phyloP scores from a whole-genome alignment of 2,888 invertebrate genomes.

The Brassicogethes aeneus region DNA sequence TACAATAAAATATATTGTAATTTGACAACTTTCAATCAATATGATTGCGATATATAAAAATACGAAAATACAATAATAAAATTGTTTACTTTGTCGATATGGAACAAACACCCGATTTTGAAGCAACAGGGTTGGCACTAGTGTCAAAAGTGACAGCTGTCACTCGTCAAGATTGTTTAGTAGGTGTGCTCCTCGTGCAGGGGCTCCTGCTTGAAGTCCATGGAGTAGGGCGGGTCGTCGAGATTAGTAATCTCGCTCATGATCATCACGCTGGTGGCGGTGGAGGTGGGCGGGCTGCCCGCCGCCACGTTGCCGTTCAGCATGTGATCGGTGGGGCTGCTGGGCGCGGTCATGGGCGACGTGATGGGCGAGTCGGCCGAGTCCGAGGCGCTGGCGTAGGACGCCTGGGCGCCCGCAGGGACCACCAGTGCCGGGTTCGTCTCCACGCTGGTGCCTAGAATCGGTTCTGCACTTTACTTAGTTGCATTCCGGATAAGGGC shows the following conservation, averaged over 20 bases:
- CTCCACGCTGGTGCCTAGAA: slow-evolving; percentile 43
- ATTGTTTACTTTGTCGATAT: no score
- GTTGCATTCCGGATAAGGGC: slow-evolving; percentile 6
- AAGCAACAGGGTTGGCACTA: no score
- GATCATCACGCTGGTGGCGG: slow-evolving; percentile 38
- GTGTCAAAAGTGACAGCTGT: no score
- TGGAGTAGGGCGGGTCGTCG: slow-evolving; percentile 31
- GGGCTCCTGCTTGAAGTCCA: slow-evolving; percentile 48
- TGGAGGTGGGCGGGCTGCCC: slow-evolving; percentile 34
- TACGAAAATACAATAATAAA: no score
- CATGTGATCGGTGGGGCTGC: slow-evolving; percentile 38
- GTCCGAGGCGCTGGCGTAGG: slow-evolving; percentile 41
- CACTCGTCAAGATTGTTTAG: no score
- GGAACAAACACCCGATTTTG: no score
- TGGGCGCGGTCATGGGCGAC: slow-evolving; percentile 40
- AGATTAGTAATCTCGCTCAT: slow-evolving; percentile 42
- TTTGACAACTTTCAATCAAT: neutral
- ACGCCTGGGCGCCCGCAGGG: slow-evolving; percentile 14
- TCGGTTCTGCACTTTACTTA: slow-evolving; percentile 26
- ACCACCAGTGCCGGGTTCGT: slow-evolving; percentile 33
- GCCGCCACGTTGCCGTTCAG: slow-evolving; percentile 33
- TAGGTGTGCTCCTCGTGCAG: slow-evolving; percentile 43
- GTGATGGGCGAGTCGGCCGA: slow-evolving; percentile 48
- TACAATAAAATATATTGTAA: neutral
- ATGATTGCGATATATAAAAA: neutral